Evolutionary conservation across 2,888 invertebrate species (phyloP).

Genomic region (Nomada fabriciana): DNA sequence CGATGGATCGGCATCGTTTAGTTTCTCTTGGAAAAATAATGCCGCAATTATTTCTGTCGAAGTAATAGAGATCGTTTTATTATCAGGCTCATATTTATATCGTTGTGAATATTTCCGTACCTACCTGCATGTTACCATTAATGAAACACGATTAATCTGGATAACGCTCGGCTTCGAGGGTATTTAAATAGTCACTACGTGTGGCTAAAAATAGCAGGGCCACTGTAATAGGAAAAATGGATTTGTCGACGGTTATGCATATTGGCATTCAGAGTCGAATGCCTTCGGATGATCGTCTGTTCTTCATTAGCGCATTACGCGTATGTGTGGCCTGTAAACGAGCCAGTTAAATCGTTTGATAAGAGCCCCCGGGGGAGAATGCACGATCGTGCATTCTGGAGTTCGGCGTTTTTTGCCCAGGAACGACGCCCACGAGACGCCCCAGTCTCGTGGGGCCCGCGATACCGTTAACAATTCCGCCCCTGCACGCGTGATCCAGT

Average conservation of each 20-base stretch:
- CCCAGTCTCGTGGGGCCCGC: slow-evolving; percentile 74
- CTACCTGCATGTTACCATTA: no score
- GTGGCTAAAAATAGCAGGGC: not conserved
- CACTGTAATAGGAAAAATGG: not conserved
- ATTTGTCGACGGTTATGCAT: slow-evolving; percentile 34
- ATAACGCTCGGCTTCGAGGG: no score
- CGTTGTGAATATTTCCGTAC: no score
- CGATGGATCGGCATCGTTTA: no score
- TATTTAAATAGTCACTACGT: not conserved
- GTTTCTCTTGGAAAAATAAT: no score
- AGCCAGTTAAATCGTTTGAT: slow-evolving; percentile 68
- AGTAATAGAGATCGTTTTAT: no score
- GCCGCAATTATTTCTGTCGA: no score
- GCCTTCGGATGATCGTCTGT: slow-evolving; percentile 55
- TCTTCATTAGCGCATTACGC: slow-evolving; percentile 15
- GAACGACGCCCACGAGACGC: slow-evolving; percentile 79
- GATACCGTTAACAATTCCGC: slow-evolving; percentile 52
- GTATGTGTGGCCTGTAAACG: slow-evolving; percentile 49
- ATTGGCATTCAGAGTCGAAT: slow-evolving; percentile 18
- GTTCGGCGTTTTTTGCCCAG: slow-evolving; percentile 66
- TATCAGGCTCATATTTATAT: no score
- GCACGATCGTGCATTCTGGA: slow-evolving; percentile 29
- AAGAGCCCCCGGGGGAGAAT: slow-evolving; percentile 64
- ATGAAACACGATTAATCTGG: no score
- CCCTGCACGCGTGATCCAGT: slow-evolving; percentile 53